Evolutionary conservation across 92 coral and sea anemone genomes (phyloP).

Genomic region (Palythoa grandiflora): DNA sequence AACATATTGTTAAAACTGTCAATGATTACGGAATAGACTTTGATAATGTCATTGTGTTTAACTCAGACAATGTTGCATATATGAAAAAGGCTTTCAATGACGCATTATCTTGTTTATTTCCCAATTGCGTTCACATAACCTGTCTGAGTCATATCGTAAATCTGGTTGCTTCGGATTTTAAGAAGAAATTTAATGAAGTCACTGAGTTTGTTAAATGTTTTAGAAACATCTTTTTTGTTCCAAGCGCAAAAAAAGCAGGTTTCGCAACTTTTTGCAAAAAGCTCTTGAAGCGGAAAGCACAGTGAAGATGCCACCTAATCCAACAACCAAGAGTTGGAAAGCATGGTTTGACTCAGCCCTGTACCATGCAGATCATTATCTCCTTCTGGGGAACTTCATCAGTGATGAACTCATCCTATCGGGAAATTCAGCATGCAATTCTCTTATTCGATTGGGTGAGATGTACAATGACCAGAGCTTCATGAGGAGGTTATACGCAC

Average conservation of each 20-base stretch:
- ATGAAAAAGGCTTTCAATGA: slow-evolving; percentile 49
- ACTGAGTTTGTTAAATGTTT: slow-evolving; percentile 70
- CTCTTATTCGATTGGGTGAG: slow-evolving; percentile 50
- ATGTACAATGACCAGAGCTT: slow-evolving; percentile 42
- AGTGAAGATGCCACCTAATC: slow-evolving; percentile 64
- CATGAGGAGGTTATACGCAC: slow-evolving; percentile 49
- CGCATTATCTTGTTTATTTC: slow-evolving; percentile 58
- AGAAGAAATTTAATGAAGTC: slow-evolving; percentile 55
- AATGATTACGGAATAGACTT: not conserved
- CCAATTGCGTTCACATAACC: slow-evolving; percentile 61
- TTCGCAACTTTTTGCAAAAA: slow-evolving; percentile 56
- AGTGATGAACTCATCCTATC: slow-evolving; percentile 40
- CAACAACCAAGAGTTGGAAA: slow-evolving; percentile 43
- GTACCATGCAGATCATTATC: slow-evolving; percentile 48
- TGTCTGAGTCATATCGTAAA: slow-evolving; percentile 68
- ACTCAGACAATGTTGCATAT: slow-evolving; percentile 43
- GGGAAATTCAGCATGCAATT: slow-evolving; percentile 29
- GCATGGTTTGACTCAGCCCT: slow-evolving; percentile 52
- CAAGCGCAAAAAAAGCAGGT: slow-evolving; percentile 70
- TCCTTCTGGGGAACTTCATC: slow-evolving; percentile 38
- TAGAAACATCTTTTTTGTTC: slow-evolving; percentile 59
- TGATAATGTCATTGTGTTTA: slow-evolving; percentile 24
- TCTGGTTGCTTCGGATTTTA: slow-evolving; percentile 71
- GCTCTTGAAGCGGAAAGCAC: slow-evolving; percentile 36
- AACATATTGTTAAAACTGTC: not conserved